Conservation (phyloP, 1,140 invertebrate genomes). For the Belonocnema kinseyi region DNA sequence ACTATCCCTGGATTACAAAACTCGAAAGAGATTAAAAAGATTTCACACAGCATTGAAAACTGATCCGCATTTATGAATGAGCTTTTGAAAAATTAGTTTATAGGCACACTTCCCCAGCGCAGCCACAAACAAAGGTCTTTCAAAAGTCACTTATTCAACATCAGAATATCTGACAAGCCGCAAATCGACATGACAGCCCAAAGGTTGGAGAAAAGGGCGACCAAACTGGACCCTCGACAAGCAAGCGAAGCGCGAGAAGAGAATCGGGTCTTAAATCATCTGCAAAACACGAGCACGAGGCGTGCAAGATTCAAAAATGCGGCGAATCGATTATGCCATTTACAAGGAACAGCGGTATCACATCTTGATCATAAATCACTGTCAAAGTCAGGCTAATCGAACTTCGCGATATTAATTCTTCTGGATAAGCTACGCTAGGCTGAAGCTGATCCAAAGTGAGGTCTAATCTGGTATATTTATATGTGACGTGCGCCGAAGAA, state of each 20-base stretch:
- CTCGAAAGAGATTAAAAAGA: too few relatives aligned
- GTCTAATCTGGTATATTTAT: too few relatives aligned
- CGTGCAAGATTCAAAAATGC: slow-evolving; percentile 39
- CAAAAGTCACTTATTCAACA: slow-evolving; percentile 12
- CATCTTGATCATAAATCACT: slow-evolving; percentile 50
- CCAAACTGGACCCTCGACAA: slow-evolving; percentile 17
- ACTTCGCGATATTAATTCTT: slow-evolving; percentile 56
- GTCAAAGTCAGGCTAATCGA: slow-evolving; percentile 58
- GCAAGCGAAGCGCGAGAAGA: slow-evolving; percentile 49
- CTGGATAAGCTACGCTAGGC: slow-evolving; percentile 15
- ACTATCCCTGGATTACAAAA: too few relatives aligned
- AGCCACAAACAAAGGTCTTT: neutral
- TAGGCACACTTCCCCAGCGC: neutral
- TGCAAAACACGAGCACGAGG: neutral
- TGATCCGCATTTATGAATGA: neutral
- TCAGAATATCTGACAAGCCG: slow-evolving; percentile 11
- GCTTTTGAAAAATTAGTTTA: slow-evolving; percentile 31
- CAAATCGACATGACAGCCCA: slow-evolving; percentile 17
- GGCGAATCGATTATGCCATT: slow-evolving; percentile 50
- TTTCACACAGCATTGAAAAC: neutral
- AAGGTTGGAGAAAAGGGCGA: slow-evolving; percentile 6
- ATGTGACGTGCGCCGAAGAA: too few relatives aligned
- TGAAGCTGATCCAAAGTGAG: neutral
- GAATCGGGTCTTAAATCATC: slow-evolving; percentile 44
- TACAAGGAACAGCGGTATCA: slow-evolving; percentile 50